Evolutionary conservation across 2,113 vertebrate species (phyloP), one percentile per base, ranked within the genome.

Genomic region (Sturnus vulgaris): DNA sequence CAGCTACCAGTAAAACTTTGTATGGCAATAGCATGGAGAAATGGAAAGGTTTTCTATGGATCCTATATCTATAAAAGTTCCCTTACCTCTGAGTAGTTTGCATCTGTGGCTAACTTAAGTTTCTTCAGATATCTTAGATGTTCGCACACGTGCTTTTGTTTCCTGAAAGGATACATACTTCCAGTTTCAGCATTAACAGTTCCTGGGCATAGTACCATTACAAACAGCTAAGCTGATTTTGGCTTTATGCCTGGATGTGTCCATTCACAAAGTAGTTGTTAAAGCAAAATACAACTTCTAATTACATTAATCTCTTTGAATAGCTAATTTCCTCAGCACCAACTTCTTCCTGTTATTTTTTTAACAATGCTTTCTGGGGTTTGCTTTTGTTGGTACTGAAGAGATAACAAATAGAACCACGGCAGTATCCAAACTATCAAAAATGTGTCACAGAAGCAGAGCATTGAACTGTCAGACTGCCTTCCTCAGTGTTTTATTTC

Each of bases 221-320:
- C 57, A 96, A 92, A 97, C 92, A 96, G 59, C 70, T 77, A 30
- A 4, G 90, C 72, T 95, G 90, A 88, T 87, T 92, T 96, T 97
- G 95, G 96, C 85, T 90, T 93, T 81, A 10, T 96, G 86, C 92
- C 88, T 94, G 77, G 90, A 61, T 63, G n/a, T 93, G 42, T 95
- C 95, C 96, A 95, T 97, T 97, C 97, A 97, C 89, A 22, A 95
- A 95, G 56, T 56, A 56, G 23, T 72, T 59, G 21, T 78, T 96
- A 82, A 84, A 93, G 69, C 75, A 95, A 95, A 95, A 88, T 92
- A 56, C 55, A 91, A 42, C 44, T 97, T 95, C 68, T 77, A 84
- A 66, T 93, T 96, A 56, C 76, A 55, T 69, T 71, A 33, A 89
- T 95, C 37, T 87, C 71, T 82, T 89, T 42, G 28, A 89, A 73